Base-by-base conservation (phyloP, 2,113 vertebrate species). In the Tachuris rubrigastra region DNA sequence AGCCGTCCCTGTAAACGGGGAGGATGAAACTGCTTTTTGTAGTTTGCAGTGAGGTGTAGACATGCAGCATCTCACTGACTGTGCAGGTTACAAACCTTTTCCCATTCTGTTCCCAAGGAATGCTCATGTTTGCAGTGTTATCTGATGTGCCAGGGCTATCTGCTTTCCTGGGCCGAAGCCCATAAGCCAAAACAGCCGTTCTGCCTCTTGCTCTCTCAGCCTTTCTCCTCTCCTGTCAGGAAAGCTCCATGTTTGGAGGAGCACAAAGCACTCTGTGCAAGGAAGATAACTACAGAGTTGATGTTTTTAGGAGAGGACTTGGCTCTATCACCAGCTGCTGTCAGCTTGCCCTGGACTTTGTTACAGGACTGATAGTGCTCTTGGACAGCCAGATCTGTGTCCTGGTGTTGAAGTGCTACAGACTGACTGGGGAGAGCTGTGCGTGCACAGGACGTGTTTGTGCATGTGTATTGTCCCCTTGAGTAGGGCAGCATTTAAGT, bases 261-360 rank as follows among this genome's bases (percentile, higher is more conserved):
- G 65, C 8, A 23, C 83, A 62, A 12, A 95, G 88, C 39, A 3
- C 25, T 59, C 81, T 92, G 76, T 63, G 24, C 2, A 0, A n/a
- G 81, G 59, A 87, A 84, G 87, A 97, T 97, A 94, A 91, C 86
- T 81, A 2, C 3, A n/a, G 72, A 47, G 49, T 13, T 60, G 72
- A 16, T 85, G 47, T 77, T 33, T 35, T 75, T 5, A 90, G 93
- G 83, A 92, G 69, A 95, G 88, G 80, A 35, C 72, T 90, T 66
- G 42, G 13, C 85, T 90, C 69, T 95, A 55, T 96, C 31, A 0
- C 52, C 35, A 5, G 31, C 75, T 82, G 91, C 90, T 63, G 27
- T 77, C 87, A 68, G 89, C 87, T 73, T 59, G 31, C 88, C 82
- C 52, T 95, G 91, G 78, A 33, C 81, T 93, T 97, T 94, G 94